Conservation (phyloP, 2,113 vertebrate genomes). For the Varanus komodoensis region DNA sequence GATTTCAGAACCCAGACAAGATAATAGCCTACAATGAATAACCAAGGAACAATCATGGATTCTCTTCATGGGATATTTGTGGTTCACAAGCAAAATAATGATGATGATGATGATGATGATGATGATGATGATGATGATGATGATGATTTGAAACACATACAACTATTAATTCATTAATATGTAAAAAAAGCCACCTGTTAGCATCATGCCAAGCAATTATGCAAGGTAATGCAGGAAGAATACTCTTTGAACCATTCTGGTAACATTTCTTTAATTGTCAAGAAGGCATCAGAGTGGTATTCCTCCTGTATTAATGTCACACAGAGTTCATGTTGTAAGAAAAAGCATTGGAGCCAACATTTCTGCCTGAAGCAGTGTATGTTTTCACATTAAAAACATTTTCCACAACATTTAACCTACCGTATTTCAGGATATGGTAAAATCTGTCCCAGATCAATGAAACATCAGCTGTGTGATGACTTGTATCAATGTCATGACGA, state of each 20-base stretch:
- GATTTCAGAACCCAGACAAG: too few species aligned
- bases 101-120: too few species aligned
- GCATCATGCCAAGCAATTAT: too few species aligned
- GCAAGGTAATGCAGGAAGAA: neutral
- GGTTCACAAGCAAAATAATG: too few species aligned
- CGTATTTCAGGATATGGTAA: neutral
- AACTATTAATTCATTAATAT: too few species aligned
- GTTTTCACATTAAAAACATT: constrained; percentile 18
- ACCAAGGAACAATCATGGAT: too few species aligned
- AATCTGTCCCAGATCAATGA: constrained; percentile 24
- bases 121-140: too few species aligned
- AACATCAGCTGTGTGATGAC: neutral
- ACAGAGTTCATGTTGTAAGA: neutral
- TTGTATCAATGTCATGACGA: neutral
- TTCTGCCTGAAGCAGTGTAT: constrained; percentile 5
- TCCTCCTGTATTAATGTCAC: neutral
- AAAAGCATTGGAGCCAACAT: neutral
- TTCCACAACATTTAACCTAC: constrained; percentile 1
- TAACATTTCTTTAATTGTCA: neutral
- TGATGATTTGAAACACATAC: too few species aligned
- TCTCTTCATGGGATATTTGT: too few species aligned
- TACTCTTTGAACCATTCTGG: neutral
- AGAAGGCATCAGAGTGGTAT: neutral
- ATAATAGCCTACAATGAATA: too few species aligned
- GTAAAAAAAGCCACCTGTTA: too few species aligned